Conservation (phyloP, 2,113 vertebrate species). For the Otis tarda region DNA sequence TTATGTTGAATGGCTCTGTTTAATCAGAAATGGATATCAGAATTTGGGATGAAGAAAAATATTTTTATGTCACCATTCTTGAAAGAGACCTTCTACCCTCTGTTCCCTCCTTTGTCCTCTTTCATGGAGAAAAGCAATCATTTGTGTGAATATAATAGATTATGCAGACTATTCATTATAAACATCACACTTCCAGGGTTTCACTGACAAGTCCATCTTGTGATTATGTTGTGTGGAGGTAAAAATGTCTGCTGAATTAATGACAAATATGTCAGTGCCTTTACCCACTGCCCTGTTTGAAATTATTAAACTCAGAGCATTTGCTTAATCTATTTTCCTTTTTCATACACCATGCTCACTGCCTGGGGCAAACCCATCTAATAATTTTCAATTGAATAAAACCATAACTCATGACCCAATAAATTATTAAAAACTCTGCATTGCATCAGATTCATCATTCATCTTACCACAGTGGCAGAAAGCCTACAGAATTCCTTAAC, state of each 20-base stretch:
- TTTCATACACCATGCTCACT: constrained; percentile 62
- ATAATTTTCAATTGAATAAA: constrained; percentile 82
- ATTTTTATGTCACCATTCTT: not conserved
- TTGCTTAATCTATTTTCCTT: constrained; percentile 80
- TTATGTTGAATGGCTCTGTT: not conserved
- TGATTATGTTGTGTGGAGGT: constrained; percentile 68
- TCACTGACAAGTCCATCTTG: constrained; percentile 59
- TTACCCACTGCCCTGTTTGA: constrained; percentile 69
- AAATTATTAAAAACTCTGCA: constrained; percentile 77
- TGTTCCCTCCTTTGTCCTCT: not conserved
- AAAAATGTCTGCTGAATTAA: constrained; percentile 73
- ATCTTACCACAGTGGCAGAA: constrained; percentile 63
- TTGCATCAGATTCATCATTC: constrained; percentile 74
- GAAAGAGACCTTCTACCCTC: not conserved
- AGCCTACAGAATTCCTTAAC: constrained; percentile 64
- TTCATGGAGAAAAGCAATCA: constrained; percentile 17
- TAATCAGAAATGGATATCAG: not conserved
- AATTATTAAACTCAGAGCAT: constrained; percentile 77
- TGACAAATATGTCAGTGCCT: constrained; percentile 65
- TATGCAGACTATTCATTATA: constrained; percentile 39
- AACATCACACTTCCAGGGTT: constrained; percentile 46
- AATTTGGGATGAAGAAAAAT: not conserved
- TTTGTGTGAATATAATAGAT: constrained; percentile 50
- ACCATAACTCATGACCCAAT: constrained; percentile 81
- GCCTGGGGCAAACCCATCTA: constrained; percentile 76